phyloP scores from a whole-genome alignment of 2,113 vertebrate genomes.

The Aramus guarauna region DNA sequence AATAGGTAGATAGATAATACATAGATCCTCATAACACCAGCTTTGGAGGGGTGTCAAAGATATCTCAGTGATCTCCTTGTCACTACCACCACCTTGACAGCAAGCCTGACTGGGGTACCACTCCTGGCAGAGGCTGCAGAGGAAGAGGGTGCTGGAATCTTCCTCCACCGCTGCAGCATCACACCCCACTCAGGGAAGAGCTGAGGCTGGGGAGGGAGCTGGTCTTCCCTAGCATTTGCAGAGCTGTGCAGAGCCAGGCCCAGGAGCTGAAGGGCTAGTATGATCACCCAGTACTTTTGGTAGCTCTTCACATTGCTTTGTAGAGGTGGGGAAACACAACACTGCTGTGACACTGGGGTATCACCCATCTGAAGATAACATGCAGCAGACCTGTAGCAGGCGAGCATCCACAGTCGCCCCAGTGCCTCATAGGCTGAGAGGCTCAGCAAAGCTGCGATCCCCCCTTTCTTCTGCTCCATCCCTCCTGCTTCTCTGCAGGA shows the following conservation, averaged over 20 bases:
- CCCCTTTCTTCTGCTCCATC: not conserved
- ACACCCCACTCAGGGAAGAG: not conserved
- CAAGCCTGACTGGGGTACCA: not conserved
- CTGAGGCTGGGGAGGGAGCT: not conserved
- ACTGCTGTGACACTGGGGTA: not conserved
- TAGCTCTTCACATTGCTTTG: not conserved
- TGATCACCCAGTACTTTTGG: not conserved
- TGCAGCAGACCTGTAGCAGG: not conserved
- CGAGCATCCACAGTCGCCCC: accelerated
- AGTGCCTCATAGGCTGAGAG: not conserved
- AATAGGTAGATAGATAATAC: not conserved
- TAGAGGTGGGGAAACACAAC: not conserved
- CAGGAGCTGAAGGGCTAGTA: not conserved
- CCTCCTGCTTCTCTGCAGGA: not conserved
- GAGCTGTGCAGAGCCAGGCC: not conserved
- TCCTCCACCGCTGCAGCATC: not conserved
- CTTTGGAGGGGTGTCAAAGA: not conserved
- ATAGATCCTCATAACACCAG: not conserved
- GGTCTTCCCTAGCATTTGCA: not conserved
- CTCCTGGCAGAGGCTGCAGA: not conserved
- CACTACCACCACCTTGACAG: accelerated
- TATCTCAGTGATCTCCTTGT: not conserved
- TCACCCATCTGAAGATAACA: not conserved
- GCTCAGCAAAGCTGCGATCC: not conserved
- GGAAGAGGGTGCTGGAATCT: not conserved